A percentile compares a stretch with the other conserved stretches of the same genome.
These are phyloP conservation scores for Thalassophryne amazonica DNA, from an alignment of 2,797 vertebrate genomes.

Conservation along the genomic window DNA sequence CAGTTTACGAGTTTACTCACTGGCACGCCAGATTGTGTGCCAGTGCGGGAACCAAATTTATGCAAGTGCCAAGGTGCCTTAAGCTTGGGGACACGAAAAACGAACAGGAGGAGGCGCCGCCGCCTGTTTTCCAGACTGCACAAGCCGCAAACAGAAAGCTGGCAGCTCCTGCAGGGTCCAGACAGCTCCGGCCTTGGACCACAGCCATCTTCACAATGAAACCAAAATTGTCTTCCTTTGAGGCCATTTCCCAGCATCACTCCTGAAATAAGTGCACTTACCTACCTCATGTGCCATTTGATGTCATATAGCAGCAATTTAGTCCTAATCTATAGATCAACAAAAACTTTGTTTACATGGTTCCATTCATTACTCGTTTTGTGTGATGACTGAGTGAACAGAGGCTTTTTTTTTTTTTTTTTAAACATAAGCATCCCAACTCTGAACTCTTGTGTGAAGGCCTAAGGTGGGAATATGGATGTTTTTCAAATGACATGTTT, in stretches of 20 bases:
- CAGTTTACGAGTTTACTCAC: too few relatives aligned
- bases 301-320: too few relatives aligned
- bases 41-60: too few relatives aligned
- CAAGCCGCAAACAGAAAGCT: not conserved
- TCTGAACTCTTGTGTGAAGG: conserved; percentile 10
- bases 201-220: not conserved
- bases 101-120: conserved; percentile 12
- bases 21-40: too few relatives aligned
- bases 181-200: not conserved
- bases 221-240: not conserved
- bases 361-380: too few relatives aligned
- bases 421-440: conserved; percentile 8
- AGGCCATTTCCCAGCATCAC: not conserved
- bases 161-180: not conserved
- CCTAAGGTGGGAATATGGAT: conserved; percentile 12
- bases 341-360: too few relatives aligned
- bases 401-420: too few relatives aligned
- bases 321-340: too few relatives aligned
- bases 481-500: conserved; percentile 44
- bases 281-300: not conserved
- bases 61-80: not conserved
- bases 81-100: conserved; percentile 23
- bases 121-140: conserved; percentile 1
- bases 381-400: too few relatives aligned
- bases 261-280: not conserved